phyloP scores from a whole-genome alignment of 2,797 vertebrate genomes.

The Neomorphus geoffroyi region DNA sequence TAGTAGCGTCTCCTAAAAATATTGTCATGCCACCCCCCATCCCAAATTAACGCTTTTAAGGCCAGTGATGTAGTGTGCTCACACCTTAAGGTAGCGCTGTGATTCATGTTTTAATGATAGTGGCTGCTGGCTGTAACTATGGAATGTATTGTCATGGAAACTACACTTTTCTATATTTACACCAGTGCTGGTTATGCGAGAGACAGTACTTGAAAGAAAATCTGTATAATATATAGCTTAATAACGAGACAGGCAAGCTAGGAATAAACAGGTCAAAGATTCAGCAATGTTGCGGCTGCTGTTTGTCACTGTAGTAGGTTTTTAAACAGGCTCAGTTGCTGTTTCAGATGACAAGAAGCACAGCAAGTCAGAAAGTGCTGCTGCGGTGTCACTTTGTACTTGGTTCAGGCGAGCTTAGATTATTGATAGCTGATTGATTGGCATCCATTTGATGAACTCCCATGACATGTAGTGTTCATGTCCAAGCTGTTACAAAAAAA shows the following conservation, averaged over 20 bases:
- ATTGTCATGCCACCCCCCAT: conserved; percentile 44
- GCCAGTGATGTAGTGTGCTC: conserved; percentile 47
- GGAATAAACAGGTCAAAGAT: conserved; percentile 53
- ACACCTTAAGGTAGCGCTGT: conserved; percentile 71
- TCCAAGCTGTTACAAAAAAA: conserved; percentile 16
- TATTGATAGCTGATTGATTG: conserved; percentile 23
- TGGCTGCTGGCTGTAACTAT: conserved; percentile 73
- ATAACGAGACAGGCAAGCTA: conserved; percentile 40
- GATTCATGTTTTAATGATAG: conserved; percentile 77
- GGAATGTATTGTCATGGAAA: conserved; percentile 78
- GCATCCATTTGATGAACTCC: fast-evolving
- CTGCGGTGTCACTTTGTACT: conserved; percentile 38
- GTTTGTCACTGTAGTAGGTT: background rate
- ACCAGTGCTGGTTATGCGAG: conserved; percentile 55
- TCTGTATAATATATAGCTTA: conserved; percentile 50
- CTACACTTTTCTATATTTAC: conserved; percentile 71
- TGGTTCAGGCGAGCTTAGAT: conserved; percentile 44
- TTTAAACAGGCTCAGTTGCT: conserved; percentile 6
- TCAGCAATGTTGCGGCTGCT: conserved; percentile 7
- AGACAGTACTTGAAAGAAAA: conserved; percentile 68
- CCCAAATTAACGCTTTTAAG: conserved; percentile 62
- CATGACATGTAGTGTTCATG: background rate
- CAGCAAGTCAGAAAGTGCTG: conserved; percentile 8
- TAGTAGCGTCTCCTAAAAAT: conserved; percentile 70
- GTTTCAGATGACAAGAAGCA: background rate